Percentiles rank a stretch among this genome's conserved stretches.
phyloP scores from a whole-genome alignment of 1,140 invertebrate species.

The Zaprionus kolodkinae region DNA sequence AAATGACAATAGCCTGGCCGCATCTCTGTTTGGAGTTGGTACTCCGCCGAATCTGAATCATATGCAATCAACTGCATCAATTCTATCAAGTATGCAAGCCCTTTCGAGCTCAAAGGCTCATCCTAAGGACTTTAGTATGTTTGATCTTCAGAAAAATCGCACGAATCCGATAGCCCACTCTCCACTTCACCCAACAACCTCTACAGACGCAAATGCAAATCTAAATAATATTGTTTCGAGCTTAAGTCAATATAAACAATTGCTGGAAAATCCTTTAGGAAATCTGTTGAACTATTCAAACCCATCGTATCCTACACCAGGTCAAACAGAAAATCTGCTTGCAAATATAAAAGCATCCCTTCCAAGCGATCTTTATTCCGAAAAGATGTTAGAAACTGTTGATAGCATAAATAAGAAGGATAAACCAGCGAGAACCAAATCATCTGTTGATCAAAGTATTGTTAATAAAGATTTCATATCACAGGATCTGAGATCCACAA shows the following conservation, averaged over 20 bases:
- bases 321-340: conserved; percentile 11
- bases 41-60: conserved; percentile 29
- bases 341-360: conserved; percentile 10
- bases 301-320: conserved; percentile 24
- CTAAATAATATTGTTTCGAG: conserved; percentile 31
- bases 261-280: conserved; percentile 40
- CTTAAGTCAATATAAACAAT: conserved; percentile 41
- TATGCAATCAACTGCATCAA: conserved; percentile 26
- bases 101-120: conserved; percentile 20
- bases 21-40: conserved; percentile 19
- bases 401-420: conserved; percentile 25
- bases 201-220: conserved; percentile 20
- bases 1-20: conserved; percentile 22
- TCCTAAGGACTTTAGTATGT: conserved; percentile 33
- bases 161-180: conserved; percentile 8
- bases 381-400: conserved; percentile 8
- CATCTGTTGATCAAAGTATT: conserved; percentile 12
- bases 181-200: conserved; percentile 24
- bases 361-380: conserved; percentile 12
- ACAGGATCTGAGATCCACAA: conserved; percentile 11
- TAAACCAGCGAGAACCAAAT: conserved; percentile 17
- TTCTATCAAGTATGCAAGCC: conserved; percentile 36
- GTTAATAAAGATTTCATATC: neutral
- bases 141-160: conserved; percentile 28
- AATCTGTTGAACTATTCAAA: conserved; percentile 38